Percentiles rank a stretch among this genome's conserved stretches.
Evolutionary conservation across 2,113 vertebrate species (phyloP).

Genomic region (Myotis lucifugus): DNA sequence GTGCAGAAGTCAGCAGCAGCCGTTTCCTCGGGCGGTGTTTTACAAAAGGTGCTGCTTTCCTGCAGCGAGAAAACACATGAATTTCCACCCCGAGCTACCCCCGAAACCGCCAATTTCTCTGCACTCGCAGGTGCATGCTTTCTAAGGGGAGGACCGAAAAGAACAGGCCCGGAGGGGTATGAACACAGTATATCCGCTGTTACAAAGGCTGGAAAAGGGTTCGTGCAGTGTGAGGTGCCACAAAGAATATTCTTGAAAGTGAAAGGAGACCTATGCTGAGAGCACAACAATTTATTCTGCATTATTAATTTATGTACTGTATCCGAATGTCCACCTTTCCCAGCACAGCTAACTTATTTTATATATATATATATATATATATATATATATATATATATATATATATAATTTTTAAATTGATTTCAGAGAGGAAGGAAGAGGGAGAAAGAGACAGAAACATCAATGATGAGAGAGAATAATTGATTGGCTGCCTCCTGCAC

Average conservation of each 20-base stretch:
- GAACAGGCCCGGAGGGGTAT: neutral
- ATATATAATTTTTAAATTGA: too few species aligned
- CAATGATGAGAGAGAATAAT: too few species aligned
- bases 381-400: too few species aligned
- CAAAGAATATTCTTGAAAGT: constrained; percentile 7
- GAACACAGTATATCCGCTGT: neutral
- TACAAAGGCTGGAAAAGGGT: constrained; percentile 18
- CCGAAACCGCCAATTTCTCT: neutral
- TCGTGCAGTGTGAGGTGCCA: neutral
- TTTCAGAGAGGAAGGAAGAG: too few species aligned
- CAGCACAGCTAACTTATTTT: constrained; percentile 57
- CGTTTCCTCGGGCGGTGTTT: constrained; percentile 2
- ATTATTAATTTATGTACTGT: constrained; percentile 63
- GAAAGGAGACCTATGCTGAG: neutral
- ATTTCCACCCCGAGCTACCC: neutral
- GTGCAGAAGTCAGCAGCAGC: constrained; percentile 8
- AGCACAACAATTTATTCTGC: constrained; percentile 62
- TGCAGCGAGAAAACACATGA: constrained; percentile 8
- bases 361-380: too few species aligned
- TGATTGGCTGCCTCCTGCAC: too few species aligned
- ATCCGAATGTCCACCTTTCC: constrained; percentile 64
- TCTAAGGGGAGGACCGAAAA: neutral
- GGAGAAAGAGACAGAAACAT: too few species aligned
- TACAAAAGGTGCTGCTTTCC: neutral
- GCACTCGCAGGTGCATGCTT: neutral